Conservation (phyloP, 30 jellyfish, hydroid and myxozoan species). For the Aurelia aurita complex sp. Pacific region DNA sequence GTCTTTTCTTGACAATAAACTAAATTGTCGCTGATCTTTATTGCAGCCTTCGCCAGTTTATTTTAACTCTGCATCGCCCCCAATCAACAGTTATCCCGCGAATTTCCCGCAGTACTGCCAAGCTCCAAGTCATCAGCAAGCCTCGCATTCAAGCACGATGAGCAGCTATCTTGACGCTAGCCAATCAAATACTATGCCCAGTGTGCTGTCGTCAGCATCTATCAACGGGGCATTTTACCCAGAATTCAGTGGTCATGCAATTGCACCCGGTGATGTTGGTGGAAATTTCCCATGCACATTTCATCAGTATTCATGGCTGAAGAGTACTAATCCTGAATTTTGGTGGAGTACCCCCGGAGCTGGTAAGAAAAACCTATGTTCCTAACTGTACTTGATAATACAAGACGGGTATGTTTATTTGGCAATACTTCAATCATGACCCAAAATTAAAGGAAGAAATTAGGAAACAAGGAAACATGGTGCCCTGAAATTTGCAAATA, state of each 20-base stretch:
- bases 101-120: slow-evolving; percentile 51
- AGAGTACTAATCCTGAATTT: slow-evolving; percentile 61
- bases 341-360: slow-evolving; percentile 62
- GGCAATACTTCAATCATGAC: no score
- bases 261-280: slow-evolving; percentile 9
- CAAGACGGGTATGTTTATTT: no score
- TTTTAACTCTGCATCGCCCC: slow-evolving; percentile 45
- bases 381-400: no score
- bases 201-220: slow-evolving; percentile 35
- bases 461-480: no score
- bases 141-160: slow-evolving; percentile 35
- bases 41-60: slow-evolving; percentile 52
- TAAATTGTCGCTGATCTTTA: background rate
- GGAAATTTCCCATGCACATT: slow-evolving; percentile 59
- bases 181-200: slow-evolving; percentile 27
- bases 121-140: slow-evolving; percentile 38
- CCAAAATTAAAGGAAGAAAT: no score
- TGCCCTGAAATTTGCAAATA: no score
- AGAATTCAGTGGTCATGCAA: slow-evolving; percentile 43
- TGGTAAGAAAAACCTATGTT: slow-evolving; percentile 19
- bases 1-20: no score
- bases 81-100: slow-evolving; percentile 37
- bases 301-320: slow-evolving; percentile 68
- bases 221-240: slow-evolving; percentile 42
- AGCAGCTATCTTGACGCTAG: slow-evolving; percentile 41